Evolutionary conservation across 2,888 invertebrate genomes (phyloP).

Genomic region (Rosalia funebris): DNA sequence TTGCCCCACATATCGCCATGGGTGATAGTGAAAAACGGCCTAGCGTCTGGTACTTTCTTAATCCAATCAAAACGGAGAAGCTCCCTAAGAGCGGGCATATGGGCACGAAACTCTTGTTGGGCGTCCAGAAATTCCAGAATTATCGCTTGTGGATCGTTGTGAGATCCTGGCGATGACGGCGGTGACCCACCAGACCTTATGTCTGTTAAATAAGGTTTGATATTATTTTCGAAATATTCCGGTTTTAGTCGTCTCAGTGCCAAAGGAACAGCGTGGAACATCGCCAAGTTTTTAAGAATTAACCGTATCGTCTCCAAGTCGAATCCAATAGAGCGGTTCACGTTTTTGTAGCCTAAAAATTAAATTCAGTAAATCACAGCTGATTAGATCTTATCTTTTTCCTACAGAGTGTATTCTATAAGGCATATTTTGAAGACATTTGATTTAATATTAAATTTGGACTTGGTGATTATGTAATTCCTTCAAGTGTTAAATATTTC

Average conservation of each 20-base stretch:
- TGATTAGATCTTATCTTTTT: no score
- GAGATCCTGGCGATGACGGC: background rate
- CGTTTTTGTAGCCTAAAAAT: constrained; percentile 58
- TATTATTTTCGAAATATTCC: constrained; percentile 53
- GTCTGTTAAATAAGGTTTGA: constrained; percentile 49
- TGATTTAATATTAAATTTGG: no score
- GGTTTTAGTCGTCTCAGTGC: constrained; percentile 64
- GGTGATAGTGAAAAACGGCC: constrained; percentile 63
- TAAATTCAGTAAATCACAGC: no score
- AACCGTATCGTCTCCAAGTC: constrained; percentile 63
- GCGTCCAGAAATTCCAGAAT: background rate
- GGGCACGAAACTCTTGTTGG: background rate
- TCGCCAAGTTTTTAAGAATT: constrained; percentile 64
- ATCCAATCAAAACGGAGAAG: background rate
- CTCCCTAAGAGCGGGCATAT: background rate
- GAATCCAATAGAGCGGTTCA: constrained; percentile 62
- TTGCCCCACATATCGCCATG: constrained; percentile 71
- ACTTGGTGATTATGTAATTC: no score
- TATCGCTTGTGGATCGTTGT: background rate
- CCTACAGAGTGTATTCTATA: no score
- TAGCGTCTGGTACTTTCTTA: background rate
- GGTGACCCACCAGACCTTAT: constrained; percentile 8
- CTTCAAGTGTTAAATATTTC: no score
- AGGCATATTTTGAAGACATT: no score
- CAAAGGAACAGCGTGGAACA: constrained; percentile 67